A percentile compares a stretch with the other conserved stretches of the same genome.
These are phyloP conservation scores for Neogale vison DNA, from an alignment of 2,113 vertebrate species.

Conservation along the genomic window DNA sequence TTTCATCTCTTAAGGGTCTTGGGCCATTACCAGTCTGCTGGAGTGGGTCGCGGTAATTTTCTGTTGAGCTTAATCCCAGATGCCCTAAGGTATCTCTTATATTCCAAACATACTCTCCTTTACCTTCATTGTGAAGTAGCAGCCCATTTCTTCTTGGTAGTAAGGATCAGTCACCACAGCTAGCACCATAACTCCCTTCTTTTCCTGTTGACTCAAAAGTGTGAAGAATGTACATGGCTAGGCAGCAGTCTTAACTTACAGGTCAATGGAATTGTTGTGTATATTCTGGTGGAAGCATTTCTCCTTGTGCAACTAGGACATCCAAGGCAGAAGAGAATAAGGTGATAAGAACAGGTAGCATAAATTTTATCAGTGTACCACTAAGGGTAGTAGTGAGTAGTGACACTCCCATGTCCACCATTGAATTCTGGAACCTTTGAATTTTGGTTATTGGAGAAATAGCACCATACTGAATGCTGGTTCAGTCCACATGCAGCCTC, in stretches of 20 bases:
- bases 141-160: neutral
- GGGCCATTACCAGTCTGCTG: neutral
- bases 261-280: neutral
- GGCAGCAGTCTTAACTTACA: neutral
- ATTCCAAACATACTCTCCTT: neutral
- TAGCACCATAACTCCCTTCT: neutral
- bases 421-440: neutral
- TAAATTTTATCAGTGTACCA: neutral
- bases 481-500: neutral
- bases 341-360: neutral
- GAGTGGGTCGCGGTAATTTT: neutral
- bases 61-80: neutral
- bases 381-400: neutral
- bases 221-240: neutral
- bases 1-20: neutral
- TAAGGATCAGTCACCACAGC: neutral
- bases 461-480: neutral
- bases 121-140: neutral
- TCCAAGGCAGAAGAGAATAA: neutral
- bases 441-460: neutral
- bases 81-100: neutral
- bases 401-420: neutral
- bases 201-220: neutral
- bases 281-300: neutral
- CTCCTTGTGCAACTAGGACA: neutral